Percentiles rank a stretch among this genome's conserved stretches.
phyloP scores from a whole-genome alignment of 1,140 invertebrate species.

The Lasioglossum baleicum region DNA sequence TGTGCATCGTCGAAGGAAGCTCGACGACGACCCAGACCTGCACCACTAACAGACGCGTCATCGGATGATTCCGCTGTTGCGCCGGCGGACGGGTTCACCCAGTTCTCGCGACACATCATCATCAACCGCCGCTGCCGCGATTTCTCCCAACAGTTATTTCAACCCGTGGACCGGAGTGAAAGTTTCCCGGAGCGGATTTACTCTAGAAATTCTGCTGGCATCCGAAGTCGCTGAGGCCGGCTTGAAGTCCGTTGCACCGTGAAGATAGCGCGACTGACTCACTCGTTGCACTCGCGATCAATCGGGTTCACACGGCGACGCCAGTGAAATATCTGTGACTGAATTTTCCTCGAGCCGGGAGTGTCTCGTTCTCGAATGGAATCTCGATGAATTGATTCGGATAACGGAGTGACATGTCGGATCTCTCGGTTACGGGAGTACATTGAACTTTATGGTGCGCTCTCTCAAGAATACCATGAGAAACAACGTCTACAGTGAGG shows the following conservation, averaged over 20 bases:
- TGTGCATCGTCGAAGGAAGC: neutral
- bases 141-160: neutral
- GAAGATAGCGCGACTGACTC: constrained; percentile 14
- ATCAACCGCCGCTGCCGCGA: neutral
- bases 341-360: constrained; percentile 2
- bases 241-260: constrained; percentile 38
- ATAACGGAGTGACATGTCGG: constrained; percentile 3
- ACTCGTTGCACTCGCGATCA: constrained; percentile 29
- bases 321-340: constrained; percentile 11
- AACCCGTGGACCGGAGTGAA: neutral
- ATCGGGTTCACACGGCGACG: constrained; percentile 22
- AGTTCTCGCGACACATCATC: constrained; percentile 11
- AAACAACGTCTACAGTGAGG: neutral
- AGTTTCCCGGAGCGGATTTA: constrained; percentile 19
- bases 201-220: constrained; percentile 18
- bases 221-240: constrained; percentile 12
- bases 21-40: neutral
- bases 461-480: neutral
- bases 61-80: constrained; percentile 47
- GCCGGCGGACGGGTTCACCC: neutral
- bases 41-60: constrained; percentile 59
- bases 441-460: neutral
- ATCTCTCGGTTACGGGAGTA: neutral
- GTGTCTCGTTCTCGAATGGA: constrained; percentile 3
- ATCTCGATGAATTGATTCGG: neutral